A percentile compares a stretch with the other conserved stretches of the same genome.
These are phyloP conservation scores for Ochropleura plecta DNA, from an alignment of 2,888 invertebrate genomes.

Conservation along the genomic window DNA sequence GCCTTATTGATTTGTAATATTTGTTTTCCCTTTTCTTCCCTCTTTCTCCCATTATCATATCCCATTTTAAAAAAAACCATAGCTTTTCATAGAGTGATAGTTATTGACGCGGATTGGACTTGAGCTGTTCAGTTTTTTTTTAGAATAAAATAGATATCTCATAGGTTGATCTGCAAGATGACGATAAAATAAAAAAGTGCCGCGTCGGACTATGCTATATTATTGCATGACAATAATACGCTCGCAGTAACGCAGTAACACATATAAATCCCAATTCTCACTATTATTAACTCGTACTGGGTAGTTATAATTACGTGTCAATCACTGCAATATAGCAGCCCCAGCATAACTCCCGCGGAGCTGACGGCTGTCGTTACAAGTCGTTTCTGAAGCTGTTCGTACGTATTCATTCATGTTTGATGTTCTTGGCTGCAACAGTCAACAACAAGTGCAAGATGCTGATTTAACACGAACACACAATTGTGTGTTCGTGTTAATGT, in stretches of 20 bases:
- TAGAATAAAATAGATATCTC: too few species aligned
- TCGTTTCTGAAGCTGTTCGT: constrained; percentile 41
- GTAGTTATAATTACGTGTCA: constrained; percentile 49
- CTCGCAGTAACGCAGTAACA: too few species aligned
- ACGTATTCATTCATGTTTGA: constrained; percentile 45
- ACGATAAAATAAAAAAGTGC: too few species aligned
- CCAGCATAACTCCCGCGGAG: constrained; percentile 38
- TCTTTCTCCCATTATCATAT: too few species aligned
- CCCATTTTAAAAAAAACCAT: too few species aligned
- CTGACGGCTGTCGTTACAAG: constrained; percentile 23
- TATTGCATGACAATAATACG: neutral
- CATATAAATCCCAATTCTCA: neutral
- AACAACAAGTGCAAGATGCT: too few species aligned
- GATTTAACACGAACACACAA: too few species aligned
- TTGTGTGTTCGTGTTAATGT: constrained; percentile 10
- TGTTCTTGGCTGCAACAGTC: constrained; percentile 22
- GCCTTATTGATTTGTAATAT: too few species aligned
- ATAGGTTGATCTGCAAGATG: too few species aligned
- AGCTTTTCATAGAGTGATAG: neutral
- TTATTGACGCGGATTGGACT: neutral
- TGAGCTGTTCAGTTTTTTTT: neutral
- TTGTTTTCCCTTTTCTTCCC: too few species aligned
- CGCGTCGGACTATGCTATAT: too few species aligned
- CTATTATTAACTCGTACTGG: constrained; percentile 42
- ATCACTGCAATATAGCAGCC: constrained; percentile 30